Evolutionary conservation across 2,888 invertebrate species (phyloP).

Genomic region (Trissonchulus sp.): DNA sequence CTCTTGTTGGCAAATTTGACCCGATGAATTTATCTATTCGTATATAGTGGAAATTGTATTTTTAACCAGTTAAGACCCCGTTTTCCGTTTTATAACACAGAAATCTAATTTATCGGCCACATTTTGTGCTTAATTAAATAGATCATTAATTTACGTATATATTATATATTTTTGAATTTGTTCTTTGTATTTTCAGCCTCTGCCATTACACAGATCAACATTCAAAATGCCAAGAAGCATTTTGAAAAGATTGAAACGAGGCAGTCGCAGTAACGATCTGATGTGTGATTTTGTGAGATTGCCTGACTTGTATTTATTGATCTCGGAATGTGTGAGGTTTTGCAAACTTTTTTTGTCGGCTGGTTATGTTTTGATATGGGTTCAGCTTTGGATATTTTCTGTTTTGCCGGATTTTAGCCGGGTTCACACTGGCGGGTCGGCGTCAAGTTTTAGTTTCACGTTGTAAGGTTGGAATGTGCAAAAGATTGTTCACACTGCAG

Average conservation of each 20-base stretch:
- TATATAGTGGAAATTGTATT: constrained; percentile 36
- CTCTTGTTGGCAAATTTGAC: too few relatives aligned
- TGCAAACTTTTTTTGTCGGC: too few relatives aligned
- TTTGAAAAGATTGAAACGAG: constrained; percentile 81
- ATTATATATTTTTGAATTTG: neutral
- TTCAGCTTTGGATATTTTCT: too few relatives aligned
- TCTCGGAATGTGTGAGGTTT: neutral
- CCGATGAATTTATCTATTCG: too few relatives aligned
- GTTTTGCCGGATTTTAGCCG: too few relatives aligned
- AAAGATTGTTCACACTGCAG: too few relatives aligned
- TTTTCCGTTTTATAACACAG: constrained; percentile 33
- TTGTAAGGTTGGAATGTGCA: too few relatives aligned
- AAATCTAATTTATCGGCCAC: neutral
- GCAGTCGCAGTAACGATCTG: neutral
- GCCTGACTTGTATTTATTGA: neutral
- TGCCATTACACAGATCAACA: constrained; percentile 91
- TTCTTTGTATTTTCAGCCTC: constrained; percentile 62
- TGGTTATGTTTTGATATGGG: too few relatives aligned
- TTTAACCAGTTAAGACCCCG: constrained; percentile 13
- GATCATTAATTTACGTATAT: neutral
- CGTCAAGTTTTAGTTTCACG: too few relatives aligned
- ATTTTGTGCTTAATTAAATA: neutral
- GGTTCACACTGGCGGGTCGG: too few relatives aligned
- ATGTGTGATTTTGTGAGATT: neutral
- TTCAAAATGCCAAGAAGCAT: constrained; percentile 90